Percentiles rank a stretch among this genome's conserved stretches.
phyloP scores from a whole-genome alignment of 2,113 vertebrate genomes.

The Hippocampus barbouri region DNA sequence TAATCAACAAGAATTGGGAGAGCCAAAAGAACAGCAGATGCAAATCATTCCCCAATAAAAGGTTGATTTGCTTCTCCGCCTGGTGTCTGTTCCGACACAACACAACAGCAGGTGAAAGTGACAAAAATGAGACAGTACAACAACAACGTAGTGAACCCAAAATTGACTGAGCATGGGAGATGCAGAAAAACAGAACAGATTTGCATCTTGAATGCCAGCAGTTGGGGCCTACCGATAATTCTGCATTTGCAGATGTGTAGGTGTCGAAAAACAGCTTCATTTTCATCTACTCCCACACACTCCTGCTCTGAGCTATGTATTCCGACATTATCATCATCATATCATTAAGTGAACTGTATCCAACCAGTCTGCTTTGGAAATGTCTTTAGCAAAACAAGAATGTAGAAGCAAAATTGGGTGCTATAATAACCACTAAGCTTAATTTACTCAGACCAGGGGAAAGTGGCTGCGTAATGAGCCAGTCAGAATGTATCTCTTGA shows the following conservation, averaged over 20 bases:
- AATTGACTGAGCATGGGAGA: not conserved
- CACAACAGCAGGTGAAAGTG: too few relatives aligned
- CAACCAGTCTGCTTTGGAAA: not conserved
- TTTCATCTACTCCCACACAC: constrained; percentile 47
- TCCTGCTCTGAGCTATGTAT: constrained; percentile 30
- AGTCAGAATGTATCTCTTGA: not conserved
- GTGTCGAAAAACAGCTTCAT: constrained; percentile 40
- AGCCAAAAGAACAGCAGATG: too few relatives aligned
- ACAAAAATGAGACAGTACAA: too few relatives aligned
- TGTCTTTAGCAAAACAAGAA: constrained; percentile 12
- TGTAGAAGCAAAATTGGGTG: not conserved
- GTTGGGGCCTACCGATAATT: constrained; percentile 23
- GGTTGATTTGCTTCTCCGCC: too few relatives aligned
- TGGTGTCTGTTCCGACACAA: too few relatives aligned
- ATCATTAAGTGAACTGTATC: constrained; percentile 23
- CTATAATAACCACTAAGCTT: not conserved
- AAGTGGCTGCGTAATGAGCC: not conserved
- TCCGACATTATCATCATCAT: constrained; percentile 15
- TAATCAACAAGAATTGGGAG: not conserved
- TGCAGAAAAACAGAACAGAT: constrained; percentile 1
- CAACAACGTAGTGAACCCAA: not conserved
- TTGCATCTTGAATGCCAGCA: constrained; percentile 14
- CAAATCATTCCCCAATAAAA: too few relatives aligned
- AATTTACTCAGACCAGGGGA: not conserved
- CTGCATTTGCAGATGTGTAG: constrained; percentile 42